A percentile compares a stretch with the other conserved stretches of the same genome.
Conservation (phyloP, 2,888 invertebrate genomes). For the Nebria brevicollis region DNA sequence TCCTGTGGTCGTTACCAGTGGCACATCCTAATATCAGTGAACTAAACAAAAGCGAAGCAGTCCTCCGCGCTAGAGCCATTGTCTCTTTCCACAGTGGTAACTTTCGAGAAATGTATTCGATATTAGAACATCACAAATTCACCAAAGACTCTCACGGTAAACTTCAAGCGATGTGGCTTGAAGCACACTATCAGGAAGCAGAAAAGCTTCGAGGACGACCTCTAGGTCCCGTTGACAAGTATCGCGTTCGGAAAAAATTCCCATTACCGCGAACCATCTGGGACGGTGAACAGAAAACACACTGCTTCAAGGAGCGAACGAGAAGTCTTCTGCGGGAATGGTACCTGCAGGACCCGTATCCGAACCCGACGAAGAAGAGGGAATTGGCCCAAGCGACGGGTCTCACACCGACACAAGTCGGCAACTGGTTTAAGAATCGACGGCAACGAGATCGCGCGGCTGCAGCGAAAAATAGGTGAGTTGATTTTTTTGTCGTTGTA, state of each 20-base stretch:
- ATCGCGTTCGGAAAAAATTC: constrained; percentile 92
- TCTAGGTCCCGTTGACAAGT: constrained; percentile 94
- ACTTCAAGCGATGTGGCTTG: constrained; percentile 91
- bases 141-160: constrained; percentile 90
- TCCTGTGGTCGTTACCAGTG: constrained; percentile 92
- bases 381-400: constrained; percentile 92
- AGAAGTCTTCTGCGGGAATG: constrained; percentile 94
- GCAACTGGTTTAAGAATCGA: constrained; percentile 93
- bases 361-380: constrained; percentile 92
- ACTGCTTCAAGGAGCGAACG: constrained; percentile 96
- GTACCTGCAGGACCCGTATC: constrained; percentile 98
- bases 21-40: constrained; percentile 86
- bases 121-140: constrained; percentile 90
- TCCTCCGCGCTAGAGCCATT: constrained; percentile 84
- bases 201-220: constrained; percentile 89
- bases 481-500: constrained; percentile 20
- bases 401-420: constrained; percentile 91
- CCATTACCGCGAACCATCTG: constrained; percentile 92
- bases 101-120: constrained; percentile 88
- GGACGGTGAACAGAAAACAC: constrained; percentile 97
- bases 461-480: constrained; percentile 96
- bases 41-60: constrained; percentile 87
- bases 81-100: constrained; percentile 92
- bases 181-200: constrained; percentile 93
- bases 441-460: constrained; percentile 89